These are phyloP conservation scores for Calidris pygmaea DNA, from an alignment of 2,113 vertebrate genomes.

Conservation along the genomic window DNA sequence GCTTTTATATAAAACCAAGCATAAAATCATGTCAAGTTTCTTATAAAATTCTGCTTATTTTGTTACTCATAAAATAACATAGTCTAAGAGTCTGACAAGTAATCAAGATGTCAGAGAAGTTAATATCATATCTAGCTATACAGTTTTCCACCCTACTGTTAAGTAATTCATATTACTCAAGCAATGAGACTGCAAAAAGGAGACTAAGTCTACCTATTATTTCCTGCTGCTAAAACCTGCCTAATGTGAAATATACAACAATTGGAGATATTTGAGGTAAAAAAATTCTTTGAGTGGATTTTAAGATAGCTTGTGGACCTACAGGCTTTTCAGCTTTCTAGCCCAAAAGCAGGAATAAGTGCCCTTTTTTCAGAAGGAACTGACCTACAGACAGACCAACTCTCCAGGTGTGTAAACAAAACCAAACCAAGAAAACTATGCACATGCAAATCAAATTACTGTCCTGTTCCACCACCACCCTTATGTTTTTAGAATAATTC, in stretches of 20 bases:
- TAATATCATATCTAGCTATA: not conserved
- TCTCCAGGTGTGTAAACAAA: conserved; percentile 5
- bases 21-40: not conserved
- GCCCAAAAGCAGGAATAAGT: not conserved
- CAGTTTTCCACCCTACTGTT: not conserved
- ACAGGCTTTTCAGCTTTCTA: not conserved
- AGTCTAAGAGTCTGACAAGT: not conserved
- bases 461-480: not conserved
- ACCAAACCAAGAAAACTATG: not conserved
- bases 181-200: not conserved
- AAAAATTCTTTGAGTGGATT: not conserved
- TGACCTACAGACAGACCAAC: not conserved
- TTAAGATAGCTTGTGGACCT: not conserved
- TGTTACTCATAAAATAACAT: not conserved
- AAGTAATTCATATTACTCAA: not conserved
- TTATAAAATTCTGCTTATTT: not conserved
- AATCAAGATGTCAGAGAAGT: not conserved
- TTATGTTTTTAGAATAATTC: not conserved
- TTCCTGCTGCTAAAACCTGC: not conserved
- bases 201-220: not conserved
- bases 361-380: not conserved
- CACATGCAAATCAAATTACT: not conserved
- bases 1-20: not conserved
- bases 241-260: not conserved
- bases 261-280: not conserved